These are phyloP conservation scores for Leucophora obtusa DNA, from an alignment of 2,888 invertebrate species.

Conservation along the genomic window DNA sequence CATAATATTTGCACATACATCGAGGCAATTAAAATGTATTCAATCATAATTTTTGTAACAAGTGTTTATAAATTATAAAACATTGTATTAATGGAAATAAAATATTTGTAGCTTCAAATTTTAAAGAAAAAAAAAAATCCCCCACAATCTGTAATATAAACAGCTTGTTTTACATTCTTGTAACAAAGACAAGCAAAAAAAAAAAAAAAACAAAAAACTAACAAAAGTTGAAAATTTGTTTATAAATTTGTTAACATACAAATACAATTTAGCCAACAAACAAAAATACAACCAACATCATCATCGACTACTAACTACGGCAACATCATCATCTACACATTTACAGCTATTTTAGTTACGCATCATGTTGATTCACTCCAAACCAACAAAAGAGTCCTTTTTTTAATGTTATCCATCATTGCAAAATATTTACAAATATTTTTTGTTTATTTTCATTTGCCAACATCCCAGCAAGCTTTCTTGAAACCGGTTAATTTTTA, in stretches of 20 bases:
- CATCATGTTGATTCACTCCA: constrained; percentile 69
- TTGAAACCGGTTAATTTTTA: too few relatives aligned
- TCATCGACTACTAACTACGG: constrained; percentile 9
- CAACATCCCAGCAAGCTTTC: too few relatives aligned
- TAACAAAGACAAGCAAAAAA: neutral
- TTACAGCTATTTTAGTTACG: constrained; percentile 65
- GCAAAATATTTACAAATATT: constrained; percentile 44
- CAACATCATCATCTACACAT: constrained; percentile 60
- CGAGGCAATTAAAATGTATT: constrained; percentile 46
- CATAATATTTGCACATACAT: neutral
- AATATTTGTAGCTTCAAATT: neutral
- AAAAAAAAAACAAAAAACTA: neutral
- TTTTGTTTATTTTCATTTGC: constrained; percentile 27
- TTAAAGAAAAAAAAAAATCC: neutral
- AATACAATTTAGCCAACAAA: constrained; percentile 14
- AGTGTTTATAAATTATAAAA: constrained; percentile 33
- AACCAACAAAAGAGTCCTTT: neutral
- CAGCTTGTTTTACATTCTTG: constrained; percentile 4
- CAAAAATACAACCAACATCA: neutral
- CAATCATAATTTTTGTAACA: constrained; percentile 55
- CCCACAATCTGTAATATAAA: constrained; percentile 6
- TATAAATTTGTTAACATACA: constrained; percentile 32
- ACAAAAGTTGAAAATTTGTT: constrained; percentile 22
- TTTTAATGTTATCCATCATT: neutral
- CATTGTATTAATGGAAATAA: neutral